A percentile compares a stretch with the other conserved stretches of the same genome.
These are phyloP conservation scores for Macroglossus sobrinus DNA, from an alignment of 2,113 vertebrate genomes.

Conservation along the genomic window DNA sequence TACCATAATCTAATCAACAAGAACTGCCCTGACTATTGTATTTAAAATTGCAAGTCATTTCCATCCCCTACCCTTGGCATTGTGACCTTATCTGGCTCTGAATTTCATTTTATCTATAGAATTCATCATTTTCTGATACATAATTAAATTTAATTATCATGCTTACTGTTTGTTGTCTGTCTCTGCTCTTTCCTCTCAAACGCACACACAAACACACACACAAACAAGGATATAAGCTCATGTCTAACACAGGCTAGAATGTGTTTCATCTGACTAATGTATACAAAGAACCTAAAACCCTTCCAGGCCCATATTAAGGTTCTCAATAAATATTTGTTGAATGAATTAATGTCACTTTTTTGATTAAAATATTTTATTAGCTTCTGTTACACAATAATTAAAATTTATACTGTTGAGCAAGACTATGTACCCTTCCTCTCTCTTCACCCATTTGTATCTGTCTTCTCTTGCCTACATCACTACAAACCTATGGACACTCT, in stretches of 20 bases:
- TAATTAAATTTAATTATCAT: not conserved
- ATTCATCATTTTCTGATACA: not conserved
- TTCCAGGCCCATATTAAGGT: not conserved
- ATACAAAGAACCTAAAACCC: not conserved
- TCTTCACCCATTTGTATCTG: not conserved
- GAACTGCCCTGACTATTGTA: not conserved
- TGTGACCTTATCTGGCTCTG: not conserved
- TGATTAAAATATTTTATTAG: not conserved
- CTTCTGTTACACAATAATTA: not conserved
- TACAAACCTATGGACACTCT: not conserved
- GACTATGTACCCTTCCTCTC: not conserved
- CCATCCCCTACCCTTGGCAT: fast-evolving
- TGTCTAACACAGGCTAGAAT: not conserved
- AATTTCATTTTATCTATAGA: not conserved
- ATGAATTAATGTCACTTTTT: not conserved
- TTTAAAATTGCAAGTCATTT: not conserved
- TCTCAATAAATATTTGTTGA: not conserved
- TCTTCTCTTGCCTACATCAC: not conserved
- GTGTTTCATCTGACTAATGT: not conserved
- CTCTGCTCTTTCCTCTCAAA: fast-evolving
- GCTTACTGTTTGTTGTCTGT: not conserved
- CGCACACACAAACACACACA: not conserved
- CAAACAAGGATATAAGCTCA: not conserved
- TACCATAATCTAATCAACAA: not conserved
- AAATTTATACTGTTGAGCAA: not conserved